Evolutionary conservation across 1,140 invertebrate genomes (phyloP).

Genomic region (Drosophila lacteicornis): DNA sequence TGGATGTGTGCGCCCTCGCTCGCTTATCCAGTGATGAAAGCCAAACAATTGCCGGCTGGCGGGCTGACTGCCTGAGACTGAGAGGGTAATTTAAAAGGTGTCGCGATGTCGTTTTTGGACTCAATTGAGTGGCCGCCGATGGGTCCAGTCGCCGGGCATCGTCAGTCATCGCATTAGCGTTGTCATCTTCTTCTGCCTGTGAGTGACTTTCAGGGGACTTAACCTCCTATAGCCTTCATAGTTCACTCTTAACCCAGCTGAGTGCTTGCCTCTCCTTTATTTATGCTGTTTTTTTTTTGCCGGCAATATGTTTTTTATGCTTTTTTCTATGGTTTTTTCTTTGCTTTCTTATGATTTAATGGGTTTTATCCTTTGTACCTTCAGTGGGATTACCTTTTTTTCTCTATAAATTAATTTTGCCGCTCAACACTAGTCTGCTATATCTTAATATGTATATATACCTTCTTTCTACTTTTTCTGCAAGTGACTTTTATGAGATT

Average conservation of each 20-base stretch:
- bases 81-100: slow-evolving; percentile 27
- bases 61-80: neutral
- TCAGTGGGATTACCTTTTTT: neutral
- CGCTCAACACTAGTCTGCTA: too few relatives aligned
- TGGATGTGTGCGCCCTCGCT: too few relatives aligned
- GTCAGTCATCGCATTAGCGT: slow-evolving; percentile 16
- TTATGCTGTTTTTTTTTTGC: neutral
- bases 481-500: neutral
- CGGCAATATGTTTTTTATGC: neutral
- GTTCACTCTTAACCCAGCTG: neutral
- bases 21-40: slow-evolving; percentile 23
- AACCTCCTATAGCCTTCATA: too few relatives aligned
- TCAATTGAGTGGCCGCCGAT: slow-evolving; percentile 7
- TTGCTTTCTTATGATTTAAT: neutral
- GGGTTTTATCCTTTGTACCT: neutral
- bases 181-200: neutral
- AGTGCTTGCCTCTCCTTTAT: neutral
- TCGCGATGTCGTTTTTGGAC: slow-evolving; percentile 22
- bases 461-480: neutral
- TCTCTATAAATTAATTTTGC: neutral
- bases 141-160: slow-evolving; percentile 2
- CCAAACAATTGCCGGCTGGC: slow-evolving; percentile 27
- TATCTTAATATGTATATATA: neutral
- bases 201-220: neutral
- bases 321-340: too few relatives aligned